Evolutionary conservation across 1,140 invertebrate species (phyloP).

Genomic region (Drosophila bifasciata): DNA sequence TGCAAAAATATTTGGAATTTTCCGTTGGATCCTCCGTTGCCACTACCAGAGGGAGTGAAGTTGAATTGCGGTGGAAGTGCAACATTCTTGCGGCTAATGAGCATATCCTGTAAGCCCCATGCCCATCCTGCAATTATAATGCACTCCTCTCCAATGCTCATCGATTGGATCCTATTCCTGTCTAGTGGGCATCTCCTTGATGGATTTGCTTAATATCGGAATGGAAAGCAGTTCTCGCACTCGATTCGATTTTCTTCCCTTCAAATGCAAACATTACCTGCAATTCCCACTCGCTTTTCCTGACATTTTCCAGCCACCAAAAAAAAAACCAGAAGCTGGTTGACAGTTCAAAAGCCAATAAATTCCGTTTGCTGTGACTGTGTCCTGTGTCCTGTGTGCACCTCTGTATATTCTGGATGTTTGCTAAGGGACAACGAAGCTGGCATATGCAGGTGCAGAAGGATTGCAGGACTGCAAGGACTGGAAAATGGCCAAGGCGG

Average conservation of each 20-base stretch:
- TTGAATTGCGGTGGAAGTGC: too few species aligned
- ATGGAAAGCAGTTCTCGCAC: too few species aligned
- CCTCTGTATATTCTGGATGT: constrained; percentile 24
- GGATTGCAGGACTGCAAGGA: constrained; percentile 17
- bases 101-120: too few species aligned
- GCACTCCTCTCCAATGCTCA: too few species aligned
- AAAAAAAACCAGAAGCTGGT: neutral
- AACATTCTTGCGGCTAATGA: too few species aligned
- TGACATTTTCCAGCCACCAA: constrained; percentile 15
- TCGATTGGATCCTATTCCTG: too few species aligned
- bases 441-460: neutral
- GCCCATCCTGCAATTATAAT: too few species aligned
- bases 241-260: too few species aligned
- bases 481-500: constrained; percentile 25
- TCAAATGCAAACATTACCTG: too few species aligned
- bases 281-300: neutral
- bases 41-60: too few species aligned
- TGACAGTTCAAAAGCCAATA: constrained; percentile 54
- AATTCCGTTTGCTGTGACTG: constrained; percentile 37
- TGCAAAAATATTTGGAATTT: constrained; percentile 80
- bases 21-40: constrained; percentile 31
- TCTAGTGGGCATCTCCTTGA: too few species aligned
- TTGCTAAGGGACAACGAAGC: constrained; percentile 31
- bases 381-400: neutral
- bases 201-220: too few species aligned